Evolutionary conservation across 2,113 vertebrate species (phyloP).

Genomic region (Stegastes partitus): DNA sequence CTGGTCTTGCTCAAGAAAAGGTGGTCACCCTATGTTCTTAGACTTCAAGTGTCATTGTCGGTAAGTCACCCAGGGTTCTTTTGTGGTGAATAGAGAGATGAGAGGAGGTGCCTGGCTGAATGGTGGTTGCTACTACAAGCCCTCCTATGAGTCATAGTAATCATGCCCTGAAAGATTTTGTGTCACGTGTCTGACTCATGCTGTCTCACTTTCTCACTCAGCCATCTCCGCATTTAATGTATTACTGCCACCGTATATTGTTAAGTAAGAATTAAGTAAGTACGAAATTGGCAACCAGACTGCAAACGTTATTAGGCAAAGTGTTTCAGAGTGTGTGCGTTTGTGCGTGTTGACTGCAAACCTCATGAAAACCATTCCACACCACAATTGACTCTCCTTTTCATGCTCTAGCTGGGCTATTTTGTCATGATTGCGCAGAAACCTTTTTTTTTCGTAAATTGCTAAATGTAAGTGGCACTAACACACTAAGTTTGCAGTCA

Average conservation of each 20-base stretch:
- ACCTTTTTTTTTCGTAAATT: conserved; percentile 20
- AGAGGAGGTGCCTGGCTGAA: conserved; percentile 43
- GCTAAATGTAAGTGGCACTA: background rate
- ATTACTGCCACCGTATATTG: conserved; percentile 59
- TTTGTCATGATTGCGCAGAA: conserved; percentile 35
- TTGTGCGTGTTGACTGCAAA: conserved; percentile 27
- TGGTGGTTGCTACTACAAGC: conserved; percentile 42
- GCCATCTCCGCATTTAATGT: conserved; percentile 59
- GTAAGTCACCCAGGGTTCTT: conserved; percentile 37
- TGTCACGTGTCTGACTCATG: conserved; percentile 49
- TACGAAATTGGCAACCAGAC: conserved; percentile 75
- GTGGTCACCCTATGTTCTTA: conserved; percentile 42
- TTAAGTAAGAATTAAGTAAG: conserved; percentile 74
- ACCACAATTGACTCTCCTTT: conserved; percentile 25
- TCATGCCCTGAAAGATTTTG: conserved; percentile 55
- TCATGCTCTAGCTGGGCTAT: conserved; percentile 8
- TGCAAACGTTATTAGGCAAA: conserved; percentile 70
- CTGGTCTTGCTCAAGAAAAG: conserved; percentile 27
- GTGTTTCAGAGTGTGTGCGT: conserved; percentile 53
- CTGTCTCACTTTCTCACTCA: conserved; percentile 51
- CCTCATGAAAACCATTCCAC: conserved; percentile 32
- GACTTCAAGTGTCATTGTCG: conserved; percentile 48
- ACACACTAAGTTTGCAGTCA: conserved; percentile 3
- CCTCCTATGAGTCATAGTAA: conserved; percentile 50
- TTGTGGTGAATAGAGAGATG: conserved; percentile 34